Evolutionary conservation across 2,888 invertebrate species (phyloP), one percentile per base, ranked within the genome.

Genomic region (Pinctada fucata): DNA sequence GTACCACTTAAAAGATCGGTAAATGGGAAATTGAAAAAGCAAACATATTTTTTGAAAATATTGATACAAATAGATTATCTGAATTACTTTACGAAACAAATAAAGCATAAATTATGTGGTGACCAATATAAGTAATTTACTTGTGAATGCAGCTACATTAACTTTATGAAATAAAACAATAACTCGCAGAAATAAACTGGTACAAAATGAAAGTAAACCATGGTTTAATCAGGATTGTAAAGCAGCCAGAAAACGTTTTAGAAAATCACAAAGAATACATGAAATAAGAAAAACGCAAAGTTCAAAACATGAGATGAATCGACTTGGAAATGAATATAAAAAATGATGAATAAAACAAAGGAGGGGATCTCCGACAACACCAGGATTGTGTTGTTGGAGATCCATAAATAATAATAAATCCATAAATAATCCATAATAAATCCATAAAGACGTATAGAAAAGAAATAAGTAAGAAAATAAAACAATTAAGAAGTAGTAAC

Each of bases 141-240:
- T 65, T n/a, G 4, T 65, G 13, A 31, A 65, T 65, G 65, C 65
- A 6, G 65, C 65, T 16, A 13, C 31, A 65, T n/a, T 3, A 3
- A 65, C 65, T 3, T 65, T 65, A 4, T n/a, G 65, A 16, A 13
- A n/a, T 6, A 8, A 58, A 6, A 6, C 6, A 8, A 58, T 6
- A 58, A 58, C 6, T 58, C 6, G 58, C 10, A 8, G 10, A 8
- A 65, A 31, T 65, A 65, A 13, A 6, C n/a, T 16, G n/a, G 65
- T 65, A 3, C n/a, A 65, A 65, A 65, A 13, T 4, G 65, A 65
- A 65, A 65, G 31, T 13, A 65, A 65, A 65, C 65, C 65, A 16
- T 65, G 65, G 65, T 65, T 65, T 65, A 13, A 65, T 65, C n/a
- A 3, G n/a, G 65, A 65, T n/a, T 65, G 65, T 65, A 65, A 13